Evolutionary conservation across 2,797 vertebrate species (phyloP).

Genomic region (Pelobates cultripes): DNA sequence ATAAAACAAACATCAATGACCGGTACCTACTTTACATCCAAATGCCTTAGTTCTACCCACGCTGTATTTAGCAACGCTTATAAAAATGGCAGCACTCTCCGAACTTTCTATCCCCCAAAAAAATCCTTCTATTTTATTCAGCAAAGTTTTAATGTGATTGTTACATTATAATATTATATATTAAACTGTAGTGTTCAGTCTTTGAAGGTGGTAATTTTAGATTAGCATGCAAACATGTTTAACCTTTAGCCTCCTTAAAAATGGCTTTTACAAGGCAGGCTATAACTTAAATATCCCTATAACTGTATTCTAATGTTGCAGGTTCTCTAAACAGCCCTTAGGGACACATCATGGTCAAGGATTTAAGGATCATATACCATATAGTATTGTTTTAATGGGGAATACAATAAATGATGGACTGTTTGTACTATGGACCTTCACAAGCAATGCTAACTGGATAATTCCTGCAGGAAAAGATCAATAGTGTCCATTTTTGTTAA

Average conservation of each 20-base stretch:
- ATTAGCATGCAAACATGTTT: no score
- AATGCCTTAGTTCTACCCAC: no score
- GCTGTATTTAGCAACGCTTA: no score
- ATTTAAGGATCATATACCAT: not conserved
- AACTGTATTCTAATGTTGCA: not conserved
- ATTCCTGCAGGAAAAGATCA: not conserved
- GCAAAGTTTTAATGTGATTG: no score
- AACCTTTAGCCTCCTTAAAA: not conserved
- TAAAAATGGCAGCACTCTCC: no score
- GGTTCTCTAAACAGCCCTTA: not conserved
- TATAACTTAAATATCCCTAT: not conserved
- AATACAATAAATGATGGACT: not conserved
- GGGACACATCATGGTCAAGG: not conserved
- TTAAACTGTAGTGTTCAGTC: no score
- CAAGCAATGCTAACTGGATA: not conserved
- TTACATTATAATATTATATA: no score
- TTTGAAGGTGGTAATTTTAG: no score
- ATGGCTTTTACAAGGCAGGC: not conserved
- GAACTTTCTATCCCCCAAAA: no score
- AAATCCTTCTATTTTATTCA: no score
- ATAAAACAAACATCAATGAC: no score
- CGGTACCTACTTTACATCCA: no score
- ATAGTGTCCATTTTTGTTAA: not conserved
- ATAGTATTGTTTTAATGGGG: not conserved
- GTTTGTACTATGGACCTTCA: not conserved